Evolutionary conservation across 2,888 invertebrate genomes (phyloP), one percentile per base, ranked within the genome.

Genomic region (Cosmorhoe ocellata): DNA sequence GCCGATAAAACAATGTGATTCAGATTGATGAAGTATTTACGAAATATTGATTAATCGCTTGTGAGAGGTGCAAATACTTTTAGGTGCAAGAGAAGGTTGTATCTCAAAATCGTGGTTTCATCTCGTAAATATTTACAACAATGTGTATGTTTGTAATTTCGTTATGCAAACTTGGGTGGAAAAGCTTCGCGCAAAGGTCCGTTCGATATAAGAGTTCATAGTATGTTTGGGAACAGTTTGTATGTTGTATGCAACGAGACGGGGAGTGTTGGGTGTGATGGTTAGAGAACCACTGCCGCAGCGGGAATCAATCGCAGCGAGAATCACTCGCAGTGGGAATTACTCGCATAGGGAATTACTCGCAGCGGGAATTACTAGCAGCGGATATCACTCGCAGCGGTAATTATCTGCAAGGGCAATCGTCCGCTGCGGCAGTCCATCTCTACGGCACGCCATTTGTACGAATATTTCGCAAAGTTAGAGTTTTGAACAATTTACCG

Each of bases 401-500:
- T 53, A 42, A 24, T 7, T 24, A 24, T 6, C 24, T 6, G 4
- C 18, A 18, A 4, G 2, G 2, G 18, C 18, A 18, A 3, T 18
- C 37, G 56, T 18, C 39, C 46, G 41, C 38, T 46, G 42, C 51
- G 39, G 50, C 53, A 42, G 46, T 49, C 36, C 37, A 34, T 49
- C 39, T 37, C 58, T 40, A 50, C 57, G 42, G 46, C 54, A 51
- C 59, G 50, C 49, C 53, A 51, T 58, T 60, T 64, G 61, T 63
- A 59, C 54, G 59, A 55, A 56, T 56, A 61, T 59, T 62, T 62
- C 66, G 74, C 67, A 64, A 68, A 64, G 72, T 71, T 72, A 79
- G 74, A 78, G 80, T 85, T 85, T 84, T 84, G 81, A 87, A 82
- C 84, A 74, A 86, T 83, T 84, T 84, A 85, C 81, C 77, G 89